Evolutionary conservation across 2,113 vertebrate genomes (phyloP), one percentile per base, ranked within the genome.

Genomic region (Stercorarius parasiticus): DNA sequence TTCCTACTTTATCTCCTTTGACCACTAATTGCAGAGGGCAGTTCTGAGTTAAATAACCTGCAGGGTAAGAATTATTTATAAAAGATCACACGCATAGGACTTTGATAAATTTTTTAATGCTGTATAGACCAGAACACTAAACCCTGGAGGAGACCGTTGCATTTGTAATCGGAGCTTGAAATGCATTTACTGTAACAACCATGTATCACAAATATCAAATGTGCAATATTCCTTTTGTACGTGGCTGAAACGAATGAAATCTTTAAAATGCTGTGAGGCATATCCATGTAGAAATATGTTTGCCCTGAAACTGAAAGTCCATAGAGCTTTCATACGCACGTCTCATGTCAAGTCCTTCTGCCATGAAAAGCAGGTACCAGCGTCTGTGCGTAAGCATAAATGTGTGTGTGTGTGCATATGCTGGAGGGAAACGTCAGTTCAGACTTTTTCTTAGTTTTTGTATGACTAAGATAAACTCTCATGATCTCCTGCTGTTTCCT

Each of bases 41-140:
- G 64, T 42, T 94, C 81, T 85, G 79, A 95, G 66, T 90, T 88
- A 88, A 95, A 86, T 84, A 90, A 91, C 79, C 61, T 69, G 52
- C 58, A 73, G 78, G 91, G 77, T 22, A 90, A 78, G n/a, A 93
- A 83, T 88, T 85, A 95, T 86, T 95, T 94, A 87, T 86, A 43
- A 61, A 64, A 83, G 38, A 78, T 88, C 78, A 70, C 55, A 87
- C 5, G 2, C 58, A 15, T 4, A 59, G 65, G 67, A 58, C 76
- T 96, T 92, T 36, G 77, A 95, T 90, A 59, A 29, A 38, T 79
- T 87, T 90, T 93, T 96, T 78, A 88, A 27, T 49, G 65, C 62
- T 16, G 3, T 32, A 42, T 45, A 66, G 49, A 67, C 1, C 18
- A 67, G 58, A 86, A 53, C 59, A n/a, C 27, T 45, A 83, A 82